Percentiles rank a stretch among this genome's conserved stretches.
phyloP scores from a whole-genome alignment of 1,140 invertebrate genomes.

The Sitodiplosis mosellana region DNA sequence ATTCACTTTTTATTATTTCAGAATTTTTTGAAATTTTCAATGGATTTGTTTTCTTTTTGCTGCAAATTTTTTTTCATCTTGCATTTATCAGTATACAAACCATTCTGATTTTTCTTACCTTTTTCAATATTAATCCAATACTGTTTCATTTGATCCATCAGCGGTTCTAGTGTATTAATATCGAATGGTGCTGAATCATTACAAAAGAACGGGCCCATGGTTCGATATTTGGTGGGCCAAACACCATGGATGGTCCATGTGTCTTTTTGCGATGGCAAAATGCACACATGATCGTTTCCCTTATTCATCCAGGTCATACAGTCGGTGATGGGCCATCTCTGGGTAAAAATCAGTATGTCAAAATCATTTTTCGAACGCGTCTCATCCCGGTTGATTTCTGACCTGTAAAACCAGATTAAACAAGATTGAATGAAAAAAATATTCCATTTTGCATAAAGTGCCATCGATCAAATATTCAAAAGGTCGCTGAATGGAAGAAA shows the following conservation, averaged over 20 bases:
- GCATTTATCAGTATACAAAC: not conserved
- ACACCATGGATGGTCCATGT: constrained; percentile 66
- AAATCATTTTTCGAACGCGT: constrained; percentile 26
- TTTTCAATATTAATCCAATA: constrained; percentile 59
- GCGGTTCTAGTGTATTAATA: constrained; percentile 31
- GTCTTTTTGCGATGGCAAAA: constrained; percentile 35
- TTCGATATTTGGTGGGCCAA: constrained; percentile 55
- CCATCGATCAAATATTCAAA: no score
- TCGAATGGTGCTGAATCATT: constrained; percentile 47
- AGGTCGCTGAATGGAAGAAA: no score
- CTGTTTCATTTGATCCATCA: constrained; percentile 38
- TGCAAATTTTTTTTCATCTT: not conserved
- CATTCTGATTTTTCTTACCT: constrained; percentile 12
- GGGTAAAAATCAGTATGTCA: constrained; percentile 61
- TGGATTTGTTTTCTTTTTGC: not conserved
- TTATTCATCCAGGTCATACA: constrained; percentile 51
- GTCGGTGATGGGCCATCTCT: constrained; percentile 58
- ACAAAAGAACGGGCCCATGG: constrained; percentile 47
- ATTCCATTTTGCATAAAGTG: no score
- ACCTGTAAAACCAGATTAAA: no score
- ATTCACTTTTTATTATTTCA: not conserved
- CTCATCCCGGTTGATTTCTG: no score
- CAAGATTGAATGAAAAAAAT: no score
- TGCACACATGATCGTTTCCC: constrained; percentile 35
- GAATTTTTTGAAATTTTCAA: not conserved